Percentiles rank a stretch among this genome's conserved stretches.
Evolutionary conservation across 2,113 vertebrate species (phyloP).

Genomic region (Electrona antarctica): DNA sequence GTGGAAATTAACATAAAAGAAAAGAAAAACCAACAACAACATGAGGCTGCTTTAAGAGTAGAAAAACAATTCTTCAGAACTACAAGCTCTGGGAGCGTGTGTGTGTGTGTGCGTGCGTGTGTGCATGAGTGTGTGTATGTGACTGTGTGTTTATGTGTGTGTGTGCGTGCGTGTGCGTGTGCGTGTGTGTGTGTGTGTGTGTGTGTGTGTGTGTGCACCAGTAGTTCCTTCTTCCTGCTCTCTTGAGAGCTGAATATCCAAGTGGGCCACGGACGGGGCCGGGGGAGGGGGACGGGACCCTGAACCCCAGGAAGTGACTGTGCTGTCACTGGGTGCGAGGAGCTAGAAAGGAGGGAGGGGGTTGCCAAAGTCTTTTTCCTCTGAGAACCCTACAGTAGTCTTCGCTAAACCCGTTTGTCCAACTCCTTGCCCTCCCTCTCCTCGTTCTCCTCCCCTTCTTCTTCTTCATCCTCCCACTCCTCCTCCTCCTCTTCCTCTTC

Average conservation of each 20-base stretch:
- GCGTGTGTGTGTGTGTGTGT: too few species aligned
- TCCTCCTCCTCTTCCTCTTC: too few species aligned
- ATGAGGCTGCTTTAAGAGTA: constrained; percentile 55
- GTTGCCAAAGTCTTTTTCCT: constrained; percentile 37
- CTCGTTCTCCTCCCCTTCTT: constrained; percentile 13
- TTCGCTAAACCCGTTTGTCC: constrained; percentile 72
- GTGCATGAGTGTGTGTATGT: too few species aligned
- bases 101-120: too few species aligned
- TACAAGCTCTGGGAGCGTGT: constrained; percentile 51
- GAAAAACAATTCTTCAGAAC: constrained; percentile 55
- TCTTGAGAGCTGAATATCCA: constrained; percentile 44
- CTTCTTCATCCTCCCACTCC: too few species aligned
- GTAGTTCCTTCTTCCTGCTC: constrained; percentile 31
- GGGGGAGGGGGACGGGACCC: constrained; percentile 1
- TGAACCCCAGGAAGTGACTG: constrained; percentile 31
- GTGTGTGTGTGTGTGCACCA: constrained; percentile 18
- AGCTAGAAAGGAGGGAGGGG: constrained; percentile 27
- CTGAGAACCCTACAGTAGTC: constrained; percentile 11
- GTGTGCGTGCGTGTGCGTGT: too few species aligned
- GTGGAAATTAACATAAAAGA: constrained; percentile 34
- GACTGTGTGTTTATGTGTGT: too few species aligned
- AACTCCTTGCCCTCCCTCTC: constrained; percentile 73
- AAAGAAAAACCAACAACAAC: constrained; percentile 1
- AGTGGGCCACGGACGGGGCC: constrained; percentile 21
- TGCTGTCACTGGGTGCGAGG: constrained; percentile 35